Evolutionary conservation across 2,888 invertebrate species (phyloP).

Genomic region (Emmelina monodactyla): DNA sequence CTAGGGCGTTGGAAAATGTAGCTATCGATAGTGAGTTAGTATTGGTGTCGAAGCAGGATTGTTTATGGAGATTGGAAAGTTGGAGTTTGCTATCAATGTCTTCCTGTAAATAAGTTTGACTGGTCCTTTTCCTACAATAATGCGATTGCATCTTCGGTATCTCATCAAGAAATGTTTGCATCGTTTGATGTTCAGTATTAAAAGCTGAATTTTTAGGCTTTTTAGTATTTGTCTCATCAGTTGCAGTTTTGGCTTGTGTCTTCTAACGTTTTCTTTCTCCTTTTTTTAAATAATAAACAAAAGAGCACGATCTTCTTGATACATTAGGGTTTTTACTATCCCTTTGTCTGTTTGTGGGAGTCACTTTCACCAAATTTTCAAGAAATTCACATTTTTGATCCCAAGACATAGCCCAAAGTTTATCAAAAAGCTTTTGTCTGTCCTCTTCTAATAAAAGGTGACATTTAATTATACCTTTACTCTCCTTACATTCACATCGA

Average conservation of each 20-base stretch:
- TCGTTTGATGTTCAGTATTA: too few species aligned
- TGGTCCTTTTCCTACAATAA: conserved; percentile 10
- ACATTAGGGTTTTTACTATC: conserved; percentile 10
- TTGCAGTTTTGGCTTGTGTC: conserved; percentile 1
- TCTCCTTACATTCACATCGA: conserved; percentile 10
- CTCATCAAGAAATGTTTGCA: conserved; percentile 5
- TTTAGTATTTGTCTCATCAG: too few species aligned
- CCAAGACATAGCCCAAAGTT: conserved; percentile 8
- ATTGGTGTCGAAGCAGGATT: conserved; percentile 5
- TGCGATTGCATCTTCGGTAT: conserved; percentile 10
- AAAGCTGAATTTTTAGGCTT: too few species aligned
- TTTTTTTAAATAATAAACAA: conserved; percentile 4
- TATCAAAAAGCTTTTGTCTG: conserved; percentile 8
- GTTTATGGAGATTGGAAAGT: conserved; percentile 8
- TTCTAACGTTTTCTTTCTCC: conserved; percentile 4
- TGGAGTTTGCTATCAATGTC: conserved; percentile 7
- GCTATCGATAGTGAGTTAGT: conserved; percentile 3
- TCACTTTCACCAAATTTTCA: conserved; percentile 10
- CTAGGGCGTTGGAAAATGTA: conserved; percentile 7
- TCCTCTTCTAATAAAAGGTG: conserved; percentile 8
- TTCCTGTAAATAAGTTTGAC: conserved; percentile 7
- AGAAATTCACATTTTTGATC: conserved; percentile 9
- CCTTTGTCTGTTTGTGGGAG: conserved; percentile 10
- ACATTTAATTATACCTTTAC: conserved; percentile 8
- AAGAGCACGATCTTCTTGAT: conserved; percentile 7